Base-by-base conservation (phyloP, 2,888 invertebrate genomes). In the Sphinx pinastri region DNA sequence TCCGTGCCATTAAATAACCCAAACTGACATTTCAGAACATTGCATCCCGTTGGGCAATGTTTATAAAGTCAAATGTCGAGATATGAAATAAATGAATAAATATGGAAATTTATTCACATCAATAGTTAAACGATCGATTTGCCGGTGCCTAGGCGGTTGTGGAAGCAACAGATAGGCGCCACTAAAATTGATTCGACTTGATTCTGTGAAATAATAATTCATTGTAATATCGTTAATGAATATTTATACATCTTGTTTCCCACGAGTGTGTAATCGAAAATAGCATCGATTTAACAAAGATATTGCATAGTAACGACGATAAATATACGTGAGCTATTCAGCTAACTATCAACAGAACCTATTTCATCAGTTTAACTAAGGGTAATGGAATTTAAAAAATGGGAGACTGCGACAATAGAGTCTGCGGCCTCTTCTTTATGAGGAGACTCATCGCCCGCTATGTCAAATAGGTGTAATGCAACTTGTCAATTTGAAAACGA, bases 81-180 rank as follows among this genome's bases (percentile, higher is more conserved):
- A 68, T 70, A 57, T 73, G 16, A 57, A 74, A 69, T 63, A 71
- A 70, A 71, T 66, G 67, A 69, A 71, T 70, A 75, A 77, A 76
- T 79, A 79, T 79, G 76, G 73, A 71, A 76, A 79, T 78, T n/a
- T 77, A 79, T 79, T 77, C 78, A 71, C 72, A 69, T 63, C 58
- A 71, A 71, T 76, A 63, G 67, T n/a, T 45, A 67, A 54, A 67
- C 10, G 16, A 49, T 19, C 49, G 47, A 47, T 63, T 54, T 54
- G 31, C 67, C 67, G 54, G 54, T 54, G 54, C 16, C 38, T 19
- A 67, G 16, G 54, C 67, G 67, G 63, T 63, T 63, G 63, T 63
- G 63, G 63, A 63, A 63, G 67, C 70, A 67, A 66, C 74, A 60
- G 72, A 72, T 71, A 80, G 78, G 80, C 80, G 80, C 80, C 80